Evolutionary conservation across 1,140 invertebrate species (phyloP).

Genomic region (Euwallacea fornicatus): DNA sequence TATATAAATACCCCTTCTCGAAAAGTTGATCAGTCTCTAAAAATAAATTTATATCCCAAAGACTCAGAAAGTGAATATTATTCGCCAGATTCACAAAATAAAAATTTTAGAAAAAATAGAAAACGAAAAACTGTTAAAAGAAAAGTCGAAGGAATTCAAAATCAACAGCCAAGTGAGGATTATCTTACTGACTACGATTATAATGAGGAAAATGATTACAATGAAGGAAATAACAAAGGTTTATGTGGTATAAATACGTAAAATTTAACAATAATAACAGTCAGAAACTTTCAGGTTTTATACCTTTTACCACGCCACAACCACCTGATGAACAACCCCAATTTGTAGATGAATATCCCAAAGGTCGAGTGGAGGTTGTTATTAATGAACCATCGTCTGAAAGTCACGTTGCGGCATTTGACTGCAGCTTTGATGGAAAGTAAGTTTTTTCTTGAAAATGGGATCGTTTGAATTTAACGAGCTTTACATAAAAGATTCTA

Average conservation of each 20-base stretch:
- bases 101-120: constrained; percentile 10
- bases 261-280: constrained; percentile 4
- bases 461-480: not conserved
- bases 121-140: constrained; percentile 14
- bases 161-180: constrained; percentile 43
- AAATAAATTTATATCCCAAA: not conserved
- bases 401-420: constrained; percentile 26
- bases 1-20: too few relatives aligned
- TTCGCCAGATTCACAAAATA: constrained; percentile 2
- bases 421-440: constrained; percentile 34
- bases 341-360: constrained; percentile 31
- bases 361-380: constrained; percentile 41
- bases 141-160: constrained; percentile 38
- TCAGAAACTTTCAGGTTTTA: constrained; percentile 18
- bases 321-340: constrained; percentile 46
- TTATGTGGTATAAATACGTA: not conserved
- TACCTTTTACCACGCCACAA: constrained; percentile 44
- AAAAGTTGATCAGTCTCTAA: too few relatives aligned
- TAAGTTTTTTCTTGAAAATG: constrained; percentile 1
- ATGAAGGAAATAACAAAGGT: constrained; percentile 29
- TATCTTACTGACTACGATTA: constrained; percentile 30
- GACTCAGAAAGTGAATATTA: not conserved
- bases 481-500: constrained; percentile 49
- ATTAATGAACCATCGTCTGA: constrained; percentile 35
- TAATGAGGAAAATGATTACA: constrained; percentile 38